phyloP scores from a whole-genome alignment of 2,113 vertebrate genomes.

The Sisor rabdophorus region DNA sequence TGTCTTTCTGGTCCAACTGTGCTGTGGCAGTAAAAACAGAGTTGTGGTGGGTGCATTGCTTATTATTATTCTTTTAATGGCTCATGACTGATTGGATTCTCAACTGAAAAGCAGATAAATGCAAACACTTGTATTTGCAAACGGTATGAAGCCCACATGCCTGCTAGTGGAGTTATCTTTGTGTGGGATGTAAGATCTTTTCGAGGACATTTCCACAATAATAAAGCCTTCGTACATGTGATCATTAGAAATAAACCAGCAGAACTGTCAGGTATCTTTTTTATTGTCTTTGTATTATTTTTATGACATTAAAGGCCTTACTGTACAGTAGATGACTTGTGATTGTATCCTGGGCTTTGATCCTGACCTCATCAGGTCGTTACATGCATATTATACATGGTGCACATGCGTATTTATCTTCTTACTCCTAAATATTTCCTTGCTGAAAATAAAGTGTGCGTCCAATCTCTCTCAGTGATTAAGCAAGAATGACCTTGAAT shows the following conservation, averaged over 20 bases:
- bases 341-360: neutral
- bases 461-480: neutral
- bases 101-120: conserved; percentile 34
- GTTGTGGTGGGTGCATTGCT: conserved; percentile 25
- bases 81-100: conserved; percentile 35
- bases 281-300: neutral
- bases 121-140: conserved; percentile 36
- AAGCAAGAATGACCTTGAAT: neutral
- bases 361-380: neutral
- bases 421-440: neutral
- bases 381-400: no score
- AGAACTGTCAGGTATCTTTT: neutral
- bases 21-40: conserved; percentile 43
- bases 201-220: conserved; percentile 29
- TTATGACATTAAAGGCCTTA: neutral
- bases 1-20: conserved; percentile 39
- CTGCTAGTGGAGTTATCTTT: conserved; percentile 20
- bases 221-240: conserved; percentile 30
- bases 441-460: neutral
- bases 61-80: conserved; percentile 25
- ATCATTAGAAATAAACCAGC: neutral
- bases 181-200: conserved; percentile 37
- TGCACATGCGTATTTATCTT: no score
- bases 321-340: neutral
- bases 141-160: conserved; percentile 28